Base-by-base conservation (phyloP, 2,797 vertebrate species). In the Hippocampus kuda region DNA sequence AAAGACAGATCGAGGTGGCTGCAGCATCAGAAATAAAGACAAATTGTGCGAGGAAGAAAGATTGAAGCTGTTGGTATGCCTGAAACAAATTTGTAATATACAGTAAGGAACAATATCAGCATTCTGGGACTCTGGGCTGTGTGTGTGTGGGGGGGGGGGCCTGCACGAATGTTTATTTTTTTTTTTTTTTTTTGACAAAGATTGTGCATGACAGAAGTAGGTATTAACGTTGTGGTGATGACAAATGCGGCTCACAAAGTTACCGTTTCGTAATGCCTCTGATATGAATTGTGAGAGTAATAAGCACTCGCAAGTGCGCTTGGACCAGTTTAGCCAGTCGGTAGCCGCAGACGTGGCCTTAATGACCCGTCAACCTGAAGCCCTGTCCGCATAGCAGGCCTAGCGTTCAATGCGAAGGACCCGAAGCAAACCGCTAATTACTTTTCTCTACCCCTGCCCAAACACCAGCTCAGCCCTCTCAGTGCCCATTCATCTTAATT, bases 381-480 rank as follows among this genome's bases (percentile, higher is more conserved):
- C 87, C 88, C 91, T 90, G 77, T 79, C 85, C 79, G 72, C 88
- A 87, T 85, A 81, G 86, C 80, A 85, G 89, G 85, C 86, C 87
- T 88, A 73, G 74, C 75, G 78, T 75, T 89, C 78, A 83, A 78
- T 90, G 88, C 91, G 87, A 86, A 83, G 85, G 86, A 88, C 89
- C 88, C 88, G 91, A 89, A 87, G 83, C 87, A 89, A 91, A 85
- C 89, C 82, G 87, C 88, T 90, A 92, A 92, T 92, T 91, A 90
- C 86, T 88, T 90, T 87, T 84, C 82, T 87, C 83, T 86, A 84
- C 85, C 85, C 86, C 88, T 80, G 80, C 79, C 79, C 86, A 84
- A 85, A 82, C 86, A 84, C 82, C 83, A 85, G 75, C 80, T 86
- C 85, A 85, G 85, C 83, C 87, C 85, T 87, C 87, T 86, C 83